phyloP scores from a whole-genome alignment of 2,113 vertebrate genomes.

The Perca flavescens region DNA sequence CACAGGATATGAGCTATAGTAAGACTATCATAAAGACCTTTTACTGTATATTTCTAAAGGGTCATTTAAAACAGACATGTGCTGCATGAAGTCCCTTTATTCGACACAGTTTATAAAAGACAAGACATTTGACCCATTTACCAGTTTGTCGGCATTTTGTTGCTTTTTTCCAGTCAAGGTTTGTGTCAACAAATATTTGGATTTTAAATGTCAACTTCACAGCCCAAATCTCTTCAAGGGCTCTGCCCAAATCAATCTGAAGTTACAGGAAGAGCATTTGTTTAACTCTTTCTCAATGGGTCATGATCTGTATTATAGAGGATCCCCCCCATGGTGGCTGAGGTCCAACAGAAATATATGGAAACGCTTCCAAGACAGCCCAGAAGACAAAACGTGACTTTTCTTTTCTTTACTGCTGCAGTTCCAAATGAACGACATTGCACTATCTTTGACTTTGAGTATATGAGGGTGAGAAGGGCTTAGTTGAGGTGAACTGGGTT shows the following conservation, averaged over 20 bases:
- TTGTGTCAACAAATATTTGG: slow-evolving; percentile 8
- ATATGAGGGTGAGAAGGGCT: not conserved
- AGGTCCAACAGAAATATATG: slow-evolving; percentile 33
- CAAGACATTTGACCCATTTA: not conserved
- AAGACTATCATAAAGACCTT: not conserved
- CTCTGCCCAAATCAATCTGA: not conserved
- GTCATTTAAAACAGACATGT: not conserved
- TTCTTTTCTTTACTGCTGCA: not conserved
- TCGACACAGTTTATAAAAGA: not conserved
- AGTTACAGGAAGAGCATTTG: slow-evolving; percentile 1
- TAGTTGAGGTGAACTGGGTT: slow-evolving; percentile 4
- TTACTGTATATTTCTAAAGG: not conserved
- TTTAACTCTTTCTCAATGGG: not conserved
- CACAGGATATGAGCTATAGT: slow-evolving; percentile 15
- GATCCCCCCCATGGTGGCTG: not conserved
- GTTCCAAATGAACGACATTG: not conserved
- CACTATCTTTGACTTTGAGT: not conserved
- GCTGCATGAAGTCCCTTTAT: not conserved
- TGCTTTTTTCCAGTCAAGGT: not conserved
- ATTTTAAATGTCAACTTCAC: not conserved
- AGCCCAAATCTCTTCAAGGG: too few species aligned
- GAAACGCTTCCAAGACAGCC: slow-evolving; percentile 22
- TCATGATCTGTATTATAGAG: slow-evolving; percentile 27
- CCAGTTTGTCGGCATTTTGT: not conserved
- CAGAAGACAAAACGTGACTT: not conserved